Base-by-base conservation (phyloP, 1,140 invertebrate genomes). In the Orchesella cincta region DNA sequence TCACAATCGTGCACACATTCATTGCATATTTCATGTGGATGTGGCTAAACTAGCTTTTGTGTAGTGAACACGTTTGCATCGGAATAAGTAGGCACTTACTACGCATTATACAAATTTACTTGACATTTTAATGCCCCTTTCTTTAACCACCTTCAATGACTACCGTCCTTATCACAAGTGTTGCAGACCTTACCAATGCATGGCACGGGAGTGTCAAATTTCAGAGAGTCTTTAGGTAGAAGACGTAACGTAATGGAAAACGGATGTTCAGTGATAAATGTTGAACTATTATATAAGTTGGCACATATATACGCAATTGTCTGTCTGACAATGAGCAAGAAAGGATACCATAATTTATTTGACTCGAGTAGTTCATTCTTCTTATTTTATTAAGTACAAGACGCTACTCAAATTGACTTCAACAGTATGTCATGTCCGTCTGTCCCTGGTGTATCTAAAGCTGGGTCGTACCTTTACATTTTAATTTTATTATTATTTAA, bases 61-160 rank as follows among this genome's bases (percentile, higher is more conserved):
- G 14, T 57, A 26, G 8, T 46, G 39, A n/a, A n/a, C n/a, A n/a
- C n/a, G n/a, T 8, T 46, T 8, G 39, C 39, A 46, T 46, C 39
- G 8, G 39, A 12, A 46, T 46, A 12, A 46, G 8, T 46, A 46
- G 54, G 23, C 54, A 57, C 54, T 57, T 57, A 57, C 54, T 67
- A 67, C 62, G 62, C 62, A 67, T 67, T 67, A 67, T 67, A 67
- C 62, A 67, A 67, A 67, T 67, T 67, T 67, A 67, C 8, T 67
- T 67, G 62, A 67, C 62, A 67, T 67, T 67, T 67, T 67, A 67
- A 67, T 67, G 62, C 62, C 62, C 62, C 31, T 67, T 67, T 12
- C 33, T 67, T 67, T 57, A 46, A 18, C 39, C 39, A 46, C 39
- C 18, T 8, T 18, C 39, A 46, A 46, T 57, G 14, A 12, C 23